A percentile compares a stretch with the other conserved stretches of the same genome.
phyloP scores from a whole-genome alignment of 2,113 vertebrate species.

The Brienomyrus longianalis region DNA sequence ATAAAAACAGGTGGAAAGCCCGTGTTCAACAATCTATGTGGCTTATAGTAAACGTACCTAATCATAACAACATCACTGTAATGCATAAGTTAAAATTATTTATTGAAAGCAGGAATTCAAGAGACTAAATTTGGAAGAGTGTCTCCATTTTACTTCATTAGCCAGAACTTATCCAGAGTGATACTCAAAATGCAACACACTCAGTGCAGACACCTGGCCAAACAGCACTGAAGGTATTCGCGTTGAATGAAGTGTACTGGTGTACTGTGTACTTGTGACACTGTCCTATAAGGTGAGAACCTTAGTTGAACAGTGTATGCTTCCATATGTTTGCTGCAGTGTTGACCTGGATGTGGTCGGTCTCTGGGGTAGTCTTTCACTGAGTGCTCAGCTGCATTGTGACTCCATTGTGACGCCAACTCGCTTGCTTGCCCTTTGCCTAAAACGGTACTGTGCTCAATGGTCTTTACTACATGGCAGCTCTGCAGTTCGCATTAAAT shows the following conservation, averaged over 20 bases:
- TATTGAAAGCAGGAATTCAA: neutral
- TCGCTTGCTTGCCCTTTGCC: neutral
- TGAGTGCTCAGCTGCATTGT: neutral
- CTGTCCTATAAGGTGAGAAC: neutral
- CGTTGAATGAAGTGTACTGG: neutral
- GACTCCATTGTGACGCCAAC: neutral
- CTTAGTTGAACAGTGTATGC: neutral
- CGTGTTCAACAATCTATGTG: neutral
- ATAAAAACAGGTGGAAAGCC: neutral
- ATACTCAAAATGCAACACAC: neutral
- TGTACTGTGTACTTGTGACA: neutral
- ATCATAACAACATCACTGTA: neutral
- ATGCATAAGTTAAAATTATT: neutral
- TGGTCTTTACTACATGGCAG: neutral
- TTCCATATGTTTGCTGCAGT: neutral
- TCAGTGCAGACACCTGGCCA: neutral
- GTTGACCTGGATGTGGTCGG: neutral
- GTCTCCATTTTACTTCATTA: neutral
- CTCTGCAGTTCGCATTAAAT: neutral
- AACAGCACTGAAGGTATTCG: neutral
- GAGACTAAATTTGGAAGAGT: neutral
- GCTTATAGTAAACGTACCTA: neutral
- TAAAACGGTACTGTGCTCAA: neutral
- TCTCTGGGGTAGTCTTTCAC: neutral
- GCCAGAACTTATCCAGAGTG: neutral